Evolutionary conservation across 2,797 vertebrate genomes (phyloP).

Genomic region (Semaprochilodus insignis): DNA sequence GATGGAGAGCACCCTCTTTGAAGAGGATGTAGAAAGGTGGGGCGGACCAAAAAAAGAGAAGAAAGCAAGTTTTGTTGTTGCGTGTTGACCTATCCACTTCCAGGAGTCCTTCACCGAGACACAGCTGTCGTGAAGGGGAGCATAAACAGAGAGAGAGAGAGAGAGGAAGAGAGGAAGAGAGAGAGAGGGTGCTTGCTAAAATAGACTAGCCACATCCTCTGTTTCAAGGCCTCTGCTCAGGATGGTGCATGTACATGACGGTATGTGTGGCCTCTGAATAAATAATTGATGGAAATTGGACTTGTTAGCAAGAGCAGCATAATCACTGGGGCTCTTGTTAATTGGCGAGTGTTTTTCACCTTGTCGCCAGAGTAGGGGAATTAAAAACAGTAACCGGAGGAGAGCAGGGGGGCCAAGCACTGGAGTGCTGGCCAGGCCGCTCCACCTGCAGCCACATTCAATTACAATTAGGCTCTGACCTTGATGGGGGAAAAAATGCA

Average conservation of each 20-base stretch:
- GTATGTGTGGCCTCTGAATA: slow-evolving; percentile 67
- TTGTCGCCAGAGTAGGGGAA: slow-evolving; percentile 67
- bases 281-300: slow-evolving; percentile 81
- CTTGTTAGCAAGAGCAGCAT: slow-evolving; percentile 76
- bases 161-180: too few relatives aligned
- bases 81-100: slow-evolving; percentile 50
- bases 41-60: slow-evolving; percentile 12
- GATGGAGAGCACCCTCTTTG: slow-evolving; percentile 21
- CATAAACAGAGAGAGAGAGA: not conserved
- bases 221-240: slow-evolving; percentile 53
- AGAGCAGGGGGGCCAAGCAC: slow-evolving; percentile 60
- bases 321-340: slow-evolving; percentile 75
- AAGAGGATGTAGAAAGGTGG: not conserved
- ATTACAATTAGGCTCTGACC: slow-evolving; percentile 12
- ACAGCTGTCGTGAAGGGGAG: slow-evolving; percentile 28
- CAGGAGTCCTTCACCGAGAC: slow-evolving; percentile 54
- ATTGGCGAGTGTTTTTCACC: slow-evolving; percentile 71
- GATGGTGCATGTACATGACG: not conserved
- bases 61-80: slow-evolving; percentile 34
- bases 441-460: slow-evolving; percentile 56
- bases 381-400: slow-evolving; percentile 64
- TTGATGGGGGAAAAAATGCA: not conserved
- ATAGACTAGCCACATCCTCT: slow-evolving; percentile 20
- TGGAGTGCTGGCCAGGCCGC: slow-evolving; percentile 52
- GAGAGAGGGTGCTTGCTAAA: slow-evolving; percentile 26